Evolutionary conservation across 2,113 vertebrate species (phyloP).

Genomic region (Leptodactylus fuscus): DNA sequence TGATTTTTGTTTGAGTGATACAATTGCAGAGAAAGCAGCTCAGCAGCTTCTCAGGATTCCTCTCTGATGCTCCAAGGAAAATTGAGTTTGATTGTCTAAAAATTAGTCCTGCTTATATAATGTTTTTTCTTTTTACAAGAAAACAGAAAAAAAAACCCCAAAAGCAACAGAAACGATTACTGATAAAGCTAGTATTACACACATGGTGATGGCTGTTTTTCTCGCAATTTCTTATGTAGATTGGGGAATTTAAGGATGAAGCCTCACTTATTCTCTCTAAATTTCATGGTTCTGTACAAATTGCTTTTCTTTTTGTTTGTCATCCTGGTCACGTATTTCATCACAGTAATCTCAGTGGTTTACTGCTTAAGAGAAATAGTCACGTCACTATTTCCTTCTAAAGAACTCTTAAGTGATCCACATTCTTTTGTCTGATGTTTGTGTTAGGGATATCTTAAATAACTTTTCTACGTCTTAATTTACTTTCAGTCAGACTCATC

Average conservation of each 20-base stretch:
- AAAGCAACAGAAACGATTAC: background rate
- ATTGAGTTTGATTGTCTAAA: slow-evolving; percentile 58
- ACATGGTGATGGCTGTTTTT: slow-evolving; percentile 36
- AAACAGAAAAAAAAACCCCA: background rate
- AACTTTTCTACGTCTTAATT: slow-evolving; percentile 11
- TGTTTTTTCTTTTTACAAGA: background rate
- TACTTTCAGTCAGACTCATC: slow-evolving; percentile 9
- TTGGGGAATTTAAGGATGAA: slow-evolving; percentile 44
- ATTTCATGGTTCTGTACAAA: slow-evolving; percentile 55
- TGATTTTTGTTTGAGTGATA: slow-evolving; percentile 51
- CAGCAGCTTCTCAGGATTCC: slow-evolving; percentile 15
- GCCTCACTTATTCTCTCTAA: slow-evolving; percentile 16
- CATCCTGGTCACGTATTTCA: slow-evolving; percentile 54
- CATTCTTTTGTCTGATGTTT: slow-evolving; percentile 32
- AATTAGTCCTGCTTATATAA: slow-evolving; percentile 45
- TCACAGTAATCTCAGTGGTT: slow-evolving; percentile 49
- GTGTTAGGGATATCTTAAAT: slow-evolving; percentile 29
- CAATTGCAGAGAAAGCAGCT: slow-evolving; percentile 50
- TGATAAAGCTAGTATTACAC: background rate
- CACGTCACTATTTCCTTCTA: slow-evolving; percentile 34
- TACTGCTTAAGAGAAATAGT: slow-evolving; percentile 40
- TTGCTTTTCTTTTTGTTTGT: slow-evolving; percentile 54
- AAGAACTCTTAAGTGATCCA: slow-evolving; percentile 11
- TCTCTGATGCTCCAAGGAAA: slow-evolving; percentile 45
- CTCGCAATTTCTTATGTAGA: slow-evolving; percentile 52